These are phyloP conservation scores for Lordiphosa mommai DNA, from an alignment of 1,140 invertebrate species.

Conservation along the genomic window DNA sequence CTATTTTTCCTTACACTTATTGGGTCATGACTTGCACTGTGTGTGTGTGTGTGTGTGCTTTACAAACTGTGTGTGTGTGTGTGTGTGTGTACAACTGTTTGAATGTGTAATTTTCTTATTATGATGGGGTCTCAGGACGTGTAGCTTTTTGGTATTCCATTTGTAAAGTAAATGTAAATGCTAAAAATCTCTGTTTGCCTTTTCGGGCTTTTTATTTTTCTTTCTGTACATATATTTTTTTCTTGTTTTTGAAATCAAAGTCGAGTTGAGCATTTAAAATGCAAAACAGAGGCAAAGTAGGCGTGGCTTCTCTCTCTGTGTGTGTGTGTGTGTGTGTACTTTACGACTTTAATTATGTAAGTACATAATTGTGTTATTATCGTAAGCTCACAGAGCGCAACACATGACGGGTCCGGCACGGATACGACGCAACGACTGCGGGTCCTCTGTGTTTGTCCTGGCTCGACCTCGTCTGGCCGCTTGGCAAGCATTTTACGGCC, in stretches of 20 bases:
- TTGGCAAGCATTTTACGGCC: slow-evolving; percentile 69
- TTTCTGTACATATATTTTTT: not conserved
- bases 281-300: not conserved
- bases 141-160: too few relatives aligned
- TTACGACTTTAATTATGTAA: slow-evolving; percentile 77
- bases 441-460: slow-evolving; percentile 28
- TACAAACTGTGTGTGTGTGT: not conserved
- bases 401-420: slow-evolving; percentile 18
- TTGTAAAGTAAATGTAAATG: too few relatives aligned
- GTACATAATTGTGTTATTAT: slow-evolving; percentile 78
- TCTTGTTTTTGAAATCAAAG: slow-evolving; percentile 15
- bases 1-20: too few relatives aligned
- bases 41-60: not conserved
- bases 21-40: not conserved
- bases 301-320: not conserved
- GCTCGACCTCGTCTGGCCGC: slow-evolving; percentile 53
- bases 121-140: too few relatives aligned
- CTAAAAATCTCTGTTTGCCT: not conserved
- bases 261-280: slow-evolving; percentile 25
- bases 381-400: slow-evolving; percentile 53
- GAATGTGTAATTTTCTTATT: too few relatives aligned
- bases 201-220: not conserved
- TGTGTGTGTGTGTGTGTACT: slow-evolving; percentile 47
- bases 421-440: not conserved
- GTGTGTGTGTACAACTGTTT: not conserved